A percentile compares a stretch with the other conserved stretches of the same genome.
Evolutionary conservation across 2,113 vertebrate genomes (phyloP).

Genomic region (Spea multiplicata): DNA sequence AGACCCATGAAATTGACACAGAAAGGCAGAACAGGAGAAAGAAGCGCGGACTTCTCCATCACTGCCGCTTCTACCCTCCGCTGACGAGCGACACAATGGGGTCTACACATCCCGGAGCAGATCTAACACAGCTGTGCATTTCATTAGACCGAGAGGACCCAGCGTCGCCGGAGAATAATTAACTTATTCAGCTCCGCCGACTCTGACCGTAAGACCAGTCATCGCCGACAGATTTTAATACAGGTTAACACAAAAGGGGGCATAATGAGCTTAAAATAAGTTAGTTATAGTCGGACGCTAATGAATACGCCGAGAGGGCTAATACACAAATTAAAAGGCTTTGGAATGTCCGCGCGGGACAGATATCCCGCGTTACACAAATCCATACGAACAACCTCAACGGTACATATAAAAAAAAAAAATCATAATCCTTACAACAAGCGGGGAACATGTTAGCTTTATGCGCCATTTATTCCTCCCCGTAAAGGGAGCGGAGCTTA

Average conservation of each 20-base stretch:
- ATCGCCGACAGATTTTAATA: conserved; percentile 84
- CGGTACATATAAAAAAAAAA: no score
- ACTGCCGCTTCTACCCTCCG: conserved; percentile 84
- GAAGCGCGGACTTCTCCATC: conserved; percentile 91
- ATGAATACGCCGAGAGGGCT: conserved; percentile 14
- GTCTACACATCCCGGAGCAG: conserved; percentile 79
- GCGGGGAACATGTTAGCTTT: no score
- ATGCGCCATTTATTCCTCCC: no score
- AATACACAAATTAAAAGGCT: conserved; percentile 30
- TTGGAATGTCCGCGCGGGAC: neutral
- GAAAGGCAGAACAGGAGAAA: conserved; percentile 97
- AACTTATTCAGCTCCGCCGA: conserved; percentile 98
- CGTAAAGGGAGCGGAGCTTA: no score
- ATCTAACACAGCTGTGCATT: conserved; percentile 92
- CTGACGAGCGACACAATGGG: conserved; percentile 88
- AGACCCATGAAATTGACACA: conserved; percentile 99
- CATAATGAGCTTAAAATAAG: conserved; percentile 76
- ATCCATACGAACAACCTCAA: no score
- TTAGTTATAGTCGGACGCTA: conserved; percentile 33
- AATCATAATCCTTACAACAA: no score
- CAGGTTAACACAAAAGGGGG: conserved; percentile 74
- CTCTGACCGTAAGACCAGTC: conserved; percentile 88
- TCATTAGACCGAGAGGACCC: conserved; percentile 81
- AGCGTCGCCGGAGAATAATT: conserved; percentile 97
- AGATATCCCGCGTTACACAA: neutral